Evolutionary conservation across 2,797 vertebrate genomes (phyloP), one percentile per base, ranked within the genome.

Genomic region (Clarias pachynema): DNA sequence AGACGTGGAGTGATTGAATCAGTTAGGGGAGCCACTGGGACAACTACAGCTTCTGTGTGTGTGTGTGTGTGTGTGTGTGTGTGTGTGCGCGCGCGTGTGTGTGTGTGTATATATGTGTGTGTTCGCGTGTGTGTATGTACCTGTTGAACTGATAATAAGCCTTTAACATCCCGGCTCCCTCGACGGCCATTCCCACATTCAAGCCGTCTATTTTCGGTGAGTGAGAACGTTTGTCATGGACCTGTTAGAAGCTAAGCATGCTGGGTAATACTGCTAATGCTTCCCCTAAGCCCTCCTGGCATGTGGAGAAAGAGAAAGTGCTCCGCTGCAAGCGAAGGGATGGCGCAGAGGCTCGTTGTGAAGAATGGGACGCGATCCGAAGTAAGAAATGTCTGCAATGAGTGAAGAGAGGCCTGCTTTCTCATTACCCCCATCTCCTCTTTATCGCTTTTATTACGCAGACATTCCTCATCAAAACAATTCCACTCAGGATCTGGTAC

Each of bases 391-490:
- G 34, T 86, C 87, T 84, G 85, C 83, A 84, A 63, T 16, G 78
- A 89, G 60, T 59, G 74, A 86, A 53, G 70, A 85, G 89, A 93
- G 91, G 90, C 91, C 92, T 93, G 89, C 89, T 89, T 90, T 93
- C 89, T 88, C 90, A 82, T 89, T 85, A 82, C 82, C 88, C 88
- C 85, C 65, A 18, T 81, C 59, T 72, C 80, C 86, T 88, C 82
- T 91, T 93, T 91, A 92, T 91, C 90, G 74, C 91, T 92, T 92
- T 94, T 94, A 94, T 95, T 94, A 94, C 87, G 83, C 63, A 87
- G 92, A 92, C 90, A 92, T 92, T 94, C 93, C 93, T 95, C 93
- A 93, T 93, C 93, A 93, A 94, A 92, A 91, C 92, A 92, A 93
- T 94, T 95, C 92, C 92, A 92, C 91, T 92, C 89, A 90, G 92